Conservation (phyloP, 2,888 invertebrate species). For the Mimumesa dahlbomi region DNA sequence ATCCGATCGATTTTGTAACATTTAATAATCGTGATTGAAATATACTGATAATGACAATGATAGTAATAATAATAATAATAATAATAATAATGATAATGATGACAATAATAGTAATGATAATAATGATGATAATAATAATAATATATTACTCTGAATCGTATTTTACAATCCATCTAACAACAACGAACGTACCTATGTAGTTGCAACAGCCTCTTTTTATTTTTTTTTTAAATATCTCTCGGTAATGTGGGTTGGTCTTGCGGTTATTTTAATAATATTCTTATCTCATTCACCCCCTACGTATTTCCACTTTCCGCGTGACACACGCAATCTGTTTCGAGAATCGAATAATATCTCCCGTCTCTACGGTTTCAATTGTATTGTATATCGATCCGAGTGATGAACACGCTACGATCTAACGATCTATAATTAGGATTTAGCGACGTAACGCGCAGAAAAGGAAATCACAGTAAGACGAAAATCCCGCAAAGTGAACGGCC, state of each 20-base stretch:
- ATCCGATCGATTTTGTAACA: conserved; percentile 60
- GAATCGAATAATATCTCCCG: too few species aligned
- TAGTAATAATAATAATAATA: conserved; percentile 50
- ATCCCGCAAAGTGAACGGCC: conserved; percentile 49
- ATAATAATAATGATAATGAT: conserved; percentile 36
- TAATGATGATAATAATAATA: conserved; percentile 54
- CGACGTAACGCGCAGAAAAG: conserved; percentile 51
- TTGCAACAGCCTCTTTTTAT: conserved; percentile 71
- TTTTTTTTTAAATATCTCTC: conserved; percentile 45
- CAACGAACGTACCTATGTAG: conserved; percentile 65
- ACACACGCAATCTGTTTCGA: too few species aligned
- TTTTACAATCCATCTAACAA: conserved; percentile 70
- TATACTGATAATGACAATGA: conserved; percentile 38
- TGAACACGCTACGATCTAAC: conserved; percentile 43
- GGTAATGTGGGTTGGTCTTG: conserved; percentile 39
- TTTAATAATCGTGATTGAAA: conserved; percentile 53
- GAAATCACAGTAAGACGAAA: conserved; percentile 65
- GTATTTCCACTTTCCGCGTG: background rate
- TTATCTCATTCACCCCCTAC: background rate
- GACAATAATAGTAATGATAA: conserved; percentile 19
- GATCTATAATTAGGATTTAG: conserved; percentile 40
- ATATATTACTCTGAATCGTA: conserved; percentile 71
- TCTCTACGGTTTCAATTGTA: conserved; percentile 1
- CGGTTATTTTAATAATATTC: conserved; percentile 9
- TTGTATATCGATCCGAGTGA: conserved; percentile 15